Conservation (phyloP, 2,113 vertebrate genomes). For the Oreochromis tanganicae region DNA sequence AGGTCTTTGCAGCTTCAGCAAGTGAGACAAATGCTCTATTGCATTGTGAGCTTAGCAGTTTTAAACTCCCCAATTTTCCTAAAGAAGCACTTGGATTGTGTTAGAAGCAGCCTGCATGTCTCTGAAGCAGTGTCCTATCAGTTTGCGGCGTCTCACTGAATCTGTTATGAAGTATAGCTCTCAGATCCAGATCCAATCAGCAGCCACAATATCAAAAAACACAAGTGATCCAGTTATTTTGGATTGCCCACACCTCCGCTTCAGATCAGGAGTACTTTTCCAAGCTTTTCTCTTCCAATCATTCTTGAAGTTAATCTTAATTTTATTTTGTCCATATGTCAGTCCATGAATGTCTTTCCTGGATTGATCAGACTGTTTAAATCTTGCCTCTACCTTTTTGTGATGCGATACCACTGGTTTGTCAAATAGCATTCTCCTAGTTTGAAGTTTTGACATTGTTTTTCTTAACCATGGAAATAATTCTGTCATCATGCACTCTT, state of each 20-base stretch:
- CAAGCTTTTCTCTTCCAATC: background rate
- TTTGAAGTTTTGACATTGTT: background rate
- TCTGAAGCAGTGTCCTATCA: background rate
- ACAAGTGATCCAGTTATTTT: background rate
- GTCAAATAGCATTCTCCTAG: background rate
- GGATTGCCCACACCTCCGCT: background rate
- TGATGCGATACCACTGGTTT: background rate
- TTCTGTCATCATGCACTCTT: background rate
- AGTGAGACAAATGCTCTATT: background rate
- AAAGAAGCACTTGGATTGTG: background rate
- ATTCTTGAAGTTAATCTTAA: background rate
- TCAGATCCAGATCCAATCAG: background rate
- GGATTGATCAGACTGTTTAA: background rate
- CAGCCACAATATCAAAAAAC: background rate
- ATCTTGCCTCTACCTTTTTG: background rate
- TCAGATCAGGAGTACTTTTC: background rate
- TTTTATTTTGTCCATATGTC: background rate
- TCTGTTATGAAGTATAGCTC: background rate
- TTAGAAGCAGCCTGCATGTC: too few species aligned
- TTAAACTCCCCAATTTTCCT: background rate
- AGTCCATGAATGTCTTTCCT: background rate
- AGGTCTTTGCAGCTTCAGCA: background rate
- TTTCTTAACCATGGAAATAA: background rate
- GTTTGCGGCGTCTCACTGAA: fast-evolving
- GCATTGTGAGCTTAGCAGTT: background rate